These are phyloP conservation scores for Oscheius sp. DNA, from an alignment of 1,140 invertebrate genomes.

Conservation along the genomic window DNA sequence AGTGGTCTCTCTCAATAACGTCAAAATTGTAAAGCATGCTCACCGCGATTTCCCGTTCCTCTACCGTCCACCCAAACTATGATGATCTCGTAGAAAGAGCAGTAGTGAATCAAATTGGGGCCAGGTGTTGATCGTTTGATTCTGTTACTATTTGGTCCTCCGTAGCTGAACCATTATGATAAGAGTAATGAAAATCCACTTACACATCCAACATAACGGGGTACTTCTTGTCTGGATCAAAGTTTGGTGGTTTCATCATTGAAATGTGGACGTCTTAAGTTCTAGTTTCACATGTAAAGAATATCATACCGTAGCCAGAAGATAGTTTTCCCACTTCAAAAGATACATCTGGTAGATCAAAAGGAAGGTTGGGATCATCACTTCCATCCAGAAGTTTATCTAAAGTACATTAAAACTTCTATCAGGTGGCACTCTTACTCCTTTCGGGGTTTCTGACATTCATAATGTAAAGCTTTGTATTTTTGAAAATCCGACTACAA, in stretches of 20 bases:
- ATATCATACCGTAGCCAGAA: slow-evolving; percentile 20
- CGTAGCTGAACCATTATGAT: slow-evolving; percentile 2
- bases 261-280: slow-evolving; percentile 27
- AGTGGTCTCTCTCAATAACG: background rate
- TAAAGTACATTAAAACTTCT: background rate
- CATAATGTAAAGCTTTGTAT: slow-evolving; percentile 15
- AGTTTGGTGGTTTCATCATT: slow-evolving; percentile 15
- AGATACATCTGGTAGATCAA: slow-evolving; percentile 12
- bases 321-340: slow-evolving; percentile 12
- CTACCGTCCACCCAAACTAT: slow-evolving; percentile 51
- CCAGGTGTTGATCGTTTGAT: slow-evolving; percentile 4
- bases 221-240: slow-evolving; percentile 7
- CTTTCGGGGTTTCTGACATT: slow-evolving; percentile 14
- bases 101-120: slow-evolving; percentile 10
- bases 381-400: slow-evolving; percentile 20
- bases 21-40: background rate
- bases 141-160: slow-evolving; percentile 21
- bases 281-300: background rate
- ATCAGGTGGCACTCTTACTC: background rate
- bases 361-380: slow-evolving; percentile 10
- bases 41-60: slow-evolving; percentile 46
- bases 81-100: slow-evolving; percentile 24
- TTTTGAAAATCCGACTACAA: slow-evolving; percentile 17
- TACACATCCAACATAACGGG: slow-evolving; percentile 26
- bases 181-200: background rate